Evolutionary conservation across 30 jellyfish, hydroid and myxozoan genomes (phyloP).

Genomic region (Aurelia aurita): DNA sequence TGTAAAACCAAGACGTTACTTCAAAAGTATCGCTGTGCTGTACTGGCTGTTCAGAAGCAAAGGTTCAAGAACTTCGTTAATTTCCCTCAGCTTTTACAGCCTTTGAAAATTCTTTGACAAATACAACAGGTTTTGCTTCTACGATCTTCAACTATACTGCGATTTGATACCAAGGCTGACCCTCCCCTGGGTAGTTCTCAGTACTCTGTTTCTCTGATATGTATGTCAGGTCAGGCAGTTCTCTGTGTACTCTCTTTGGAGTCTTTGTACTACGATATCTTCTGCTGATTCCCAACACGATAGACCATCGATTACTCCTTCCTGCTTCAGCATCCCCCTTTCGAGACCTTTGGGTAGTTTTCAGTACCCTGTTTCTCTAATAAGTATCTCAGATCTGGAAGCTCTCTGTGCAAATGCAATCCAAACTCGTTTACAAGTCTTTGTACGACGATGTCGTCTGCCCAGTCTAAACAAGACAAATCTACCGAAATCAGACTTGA

Average conservation of each 20-base stretch:
- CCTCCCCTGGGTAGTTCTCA: conserved; percentile 2
- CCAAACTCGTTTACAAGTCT: conserved; percentile 28
- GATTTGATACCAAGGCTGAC: too few relatives aligned
- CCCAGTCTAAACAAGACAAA: conserved; percentile 61
- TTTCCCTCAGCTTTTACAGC: too few relatives aligned
- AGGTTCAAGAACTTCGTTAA: too few relatives aligned
- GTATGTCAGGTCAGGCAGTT: conserved; percentile 44
- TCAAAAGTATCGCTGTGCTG: too few relatives aligned
- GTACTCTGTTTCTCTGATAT: neutral
- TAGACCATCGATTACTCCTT: too few relatives aligned
- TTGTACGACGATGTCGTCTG: conserved; percentile 47
- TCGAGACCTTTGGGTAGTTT: neutral
- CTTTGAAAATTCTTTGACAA: too few relatives aligned
- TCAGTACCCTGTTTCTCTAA: conserved; percentile 2
- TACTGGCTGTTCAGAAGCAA: too few relatives aligned
- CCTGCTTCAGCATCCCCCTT: too few relatives aligned
- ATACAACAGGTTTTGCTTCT: too few relatives aligned
- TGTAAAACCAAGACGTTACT: too few relatives aligned
- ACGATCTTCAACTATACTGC: too few relatives aligned
- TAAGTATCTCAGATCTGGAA: conserved; percentile 32
- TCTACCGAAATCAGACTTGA: conserved; percentile 2
- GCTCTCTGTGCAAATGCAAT: conserved; percentile 22
- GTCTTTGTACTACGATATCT: conserved; percentile 21
- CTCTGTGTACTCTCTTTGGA: conserved; percentile 22
- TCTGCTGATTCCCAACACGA: conserved; percentile 56